Evolutionary conservation across 2,113 vertebrate species (phyloP).

Genomic region (Semnornis frantzii): DNA sequence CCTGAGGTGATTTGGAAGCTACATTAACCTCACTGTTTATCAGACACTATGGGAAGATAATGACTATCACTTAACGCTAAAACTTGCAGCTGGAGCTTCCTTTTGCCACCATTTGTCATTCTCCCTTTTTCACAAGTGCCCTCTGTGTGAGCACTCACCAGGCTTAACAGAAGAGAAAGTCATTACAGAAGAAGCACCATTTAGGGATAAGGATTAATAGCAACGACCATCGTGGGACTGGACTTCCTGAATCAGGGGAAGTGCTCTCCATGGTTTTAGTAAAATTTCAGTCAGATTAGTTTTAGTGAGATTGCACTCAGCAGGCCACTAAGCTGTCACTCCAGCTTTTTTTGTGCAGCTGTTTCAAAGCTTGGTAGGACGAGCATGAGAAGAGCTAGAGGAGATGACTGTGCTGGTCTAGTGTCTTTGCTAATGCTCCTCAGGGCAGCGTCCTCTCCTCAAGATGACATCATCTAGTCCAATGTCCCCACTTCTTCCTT

Average conservation of each 20-base stretch:
- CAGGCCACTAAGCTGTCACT: background rate
- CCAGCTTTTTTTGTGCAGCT: background rate
- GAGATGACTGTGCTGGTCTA: background rate
- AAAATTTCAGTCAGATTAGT: background rate
- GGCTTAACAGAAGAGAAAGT: background rate
- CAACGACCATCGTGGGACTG: background rate
- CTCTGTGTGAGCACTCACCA: background rate
- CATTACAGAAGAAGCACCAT: background rate
- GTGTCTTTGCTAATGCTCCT: conserved; percentile 71
- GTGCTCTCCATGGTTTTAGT: background rate
- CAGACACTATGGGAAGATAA: background rate
- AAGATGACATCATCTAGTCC: conserved; percentile 91
- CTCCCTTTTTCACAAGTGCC: conserved; percentile 14
- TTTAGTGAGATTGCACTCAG: conserved; percentile 46
- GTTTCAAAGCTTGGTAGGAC: conserved; percentile 3
- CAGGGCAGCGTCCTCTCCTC: conserved; percentile 87
- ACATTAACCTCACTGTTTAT: background rate
- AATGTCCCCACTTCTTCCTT: conserved; percentile 85
- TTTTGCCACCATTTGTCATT: background rate
- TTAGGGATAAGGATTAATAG: background rate
- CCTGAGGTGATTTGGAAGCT: background rate
- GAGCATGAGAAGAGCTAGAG: background rate
- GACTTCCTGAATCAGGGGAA: conserved; percentile 68
- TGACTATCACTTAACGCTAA: background rate
- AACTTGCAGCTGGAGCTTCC: background rate